phyloP scores from a whole-genome alignment of 2,113 vertebrate genomes.

The Sceloporus tristichus region DNA sequence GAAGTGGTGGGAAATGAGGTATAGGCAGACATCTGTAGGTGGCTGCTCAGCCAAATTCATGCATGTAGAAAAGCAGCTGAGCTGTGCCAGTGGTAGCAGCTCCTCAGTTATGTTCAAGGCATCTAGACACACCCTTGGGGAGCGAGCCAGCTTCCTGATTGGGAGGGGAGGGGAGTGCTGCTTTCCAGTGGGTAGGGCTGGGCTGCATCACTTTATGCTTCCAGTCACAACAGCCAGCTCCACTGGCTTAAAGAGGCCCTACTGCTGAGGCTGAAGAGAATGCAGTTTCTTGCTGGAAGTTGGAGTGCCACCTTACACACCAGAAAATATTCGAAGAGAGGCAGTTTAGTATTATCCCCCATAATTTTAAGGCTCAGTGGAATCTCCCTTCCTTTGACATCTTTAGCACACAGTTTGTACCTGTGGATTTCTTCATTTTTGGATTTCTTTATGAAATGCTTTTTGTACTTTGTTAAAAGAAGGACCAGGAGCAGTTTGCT shows the following conservation, averaged over 20 bases:
- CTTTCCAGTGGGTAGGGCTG: accelerated
- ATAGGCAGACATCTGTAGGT: not conserved
- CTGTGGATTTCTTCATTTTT: not conserved
- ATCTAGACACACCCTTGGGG: not conserved
- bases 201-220: not conserved
- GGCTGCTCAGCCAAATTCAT: not conserved
- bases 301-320: not conserved
- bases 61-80: not conserved
- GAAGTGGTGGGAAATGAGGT: accelerated
- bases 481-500: not conserved
- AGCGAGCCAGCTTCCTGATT: not conserved
- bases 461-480: not conserved
- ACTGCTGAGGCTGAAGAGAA: not conserved
- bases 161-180: not conserved
- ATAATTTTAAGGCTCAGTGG: too few relatives aligned
- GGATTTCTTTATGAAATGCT: not conserved
- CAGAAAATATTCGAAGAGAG: not conserved
- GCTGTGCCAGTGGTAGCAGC: constrained; percentile 2
- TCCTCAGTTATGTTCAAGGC: not conserved
- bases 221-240: accelerated
- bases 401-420: not conserved
- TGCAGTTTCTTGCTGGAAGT: not conserved
- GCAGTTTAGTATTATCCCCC: not conserved
- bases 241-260: not conserved
- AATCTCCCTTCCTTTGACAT: not conserved